Base-by-base conservation (phyloP, 2,888 invertebrate genomes). In the Epsilonema sp. region DNA sequence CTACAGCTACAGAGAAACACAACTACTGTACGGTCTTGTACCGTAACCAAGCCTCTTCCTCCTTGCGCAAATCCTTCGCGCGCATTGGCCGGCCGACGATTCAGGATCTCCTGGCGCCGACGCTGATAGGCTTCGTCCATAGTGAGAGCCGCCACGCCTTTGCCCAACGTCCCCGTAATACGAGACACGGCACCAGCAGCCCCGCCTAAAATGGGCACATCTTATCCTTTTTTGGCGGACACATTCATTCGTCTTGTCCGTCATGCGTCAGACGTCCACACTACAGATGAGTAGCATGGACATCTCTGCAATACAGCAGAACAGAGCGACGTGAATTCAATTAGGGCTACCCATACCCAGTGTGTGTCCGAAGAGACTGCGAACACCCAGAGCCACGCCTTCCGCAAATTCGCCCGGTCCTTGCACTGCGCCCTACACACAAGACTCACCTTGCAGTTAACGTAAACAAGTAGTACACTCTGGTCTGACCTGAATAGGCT, bases 321-420 rank as follows among this genome's bases (percentile, higher is more conserved):
- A n/a, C n/a, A n/a, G n/a, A n/a, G n/a, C n/a, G n/a, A n/a, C n/a
- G n/a, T n/a, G n/a, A n/a, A n/a, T n/a, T n/a, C n/a, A n/a, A n/a
- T n/a, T n/a, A n/a, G n/a, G n/a, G n/a, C n/a, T n/a, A n/a, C n/a
- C 23, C 61, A 51, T 53, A 68, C 70, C 71, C 48, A 94, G 84
- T 1, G 89, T 90, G 70, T 89, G 87, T 0, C 94, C 90, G 63
- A 97, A 78, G 54, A 99, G 75, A 55, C 87, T 87, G 50, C 82
- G 76, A 23, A 97, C 84, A 43, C 97, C 97, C 44, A 92, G 73
- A 49, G 84, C 79, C 54, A 99, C 71, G 1, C 97, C 97, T 69
- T 94, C 92, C 0, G 87, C 94, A 70, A 99, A 99, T 71, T 99
- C 97, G 49, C 90, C 89, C 13, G 94, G 94, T 0, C 97, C 97